Percentiles rank a stretch among this genome's conserved stretches.
phyloP scores from a whole-genome alignment of 2,888 invertebrate genomes.

The Malthinus seriepunctatus region DNA sequence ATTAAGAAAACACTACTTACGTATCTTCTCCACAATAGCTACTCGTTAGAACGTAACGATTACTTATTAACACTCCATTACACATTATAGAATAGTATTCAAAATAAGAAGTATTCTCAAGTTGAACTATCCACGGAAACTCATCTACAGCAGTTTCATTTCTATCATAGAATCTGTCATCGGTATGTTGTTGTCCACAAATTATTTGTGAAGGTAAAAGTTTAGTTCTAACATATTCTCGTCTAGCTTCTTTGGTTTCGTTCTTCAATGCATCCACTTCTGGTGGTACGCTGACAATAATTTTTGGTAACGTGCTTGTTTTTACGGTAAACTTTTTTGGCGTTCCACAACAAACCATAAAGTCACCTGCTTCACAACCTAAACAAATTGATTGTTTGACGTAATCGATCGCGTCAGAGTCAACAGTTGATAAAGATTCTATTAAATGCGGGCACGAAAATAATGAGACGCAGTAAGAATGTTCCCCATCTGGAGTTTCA shows the following conservation, averaged over 20 bases:
- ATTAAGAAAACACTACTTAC: background rate
- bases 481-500: constrained; percentile 8
- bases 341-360: constrained; percentile 20
- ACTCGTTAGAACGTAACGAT: constrained; percentile 19
- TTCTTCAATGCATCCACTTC: background rate
- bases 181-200: constrained; percentile 14
- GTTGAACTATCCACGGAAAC: constrained; percentile 20
- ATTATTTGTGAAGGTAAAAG: background rate
- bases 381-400: constrained; percentile 14
- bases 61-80: constrained; percentile 15
- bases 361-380: constrained; percentile 8
- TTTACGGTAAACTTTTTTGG: background rate
- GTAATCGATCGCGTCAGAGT: constrained; percentile 5
- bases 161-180: constrained; percentile 6
- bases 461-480: constrained; percentile 9
- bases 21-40: constrained; percentile 12
- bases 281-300: too few relatives aligned
- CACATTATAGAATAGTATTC: too few relatives aligned
- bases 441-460: constrained; percentile 18
- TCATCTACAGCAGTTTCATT: constrained; percentile 11
- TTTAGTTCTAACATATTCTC: background rate
- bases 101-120: constrained; percentile 11
- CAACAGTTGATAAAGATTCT: constrained; percentile 7
- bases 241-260: background rate
- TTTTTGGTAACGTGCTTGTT: too few relatives aligned